Evolutionary conservation across 1,140 invertebrate genomes (phyloP).

Genomic region (Drosophila ohnishii): DNA sequence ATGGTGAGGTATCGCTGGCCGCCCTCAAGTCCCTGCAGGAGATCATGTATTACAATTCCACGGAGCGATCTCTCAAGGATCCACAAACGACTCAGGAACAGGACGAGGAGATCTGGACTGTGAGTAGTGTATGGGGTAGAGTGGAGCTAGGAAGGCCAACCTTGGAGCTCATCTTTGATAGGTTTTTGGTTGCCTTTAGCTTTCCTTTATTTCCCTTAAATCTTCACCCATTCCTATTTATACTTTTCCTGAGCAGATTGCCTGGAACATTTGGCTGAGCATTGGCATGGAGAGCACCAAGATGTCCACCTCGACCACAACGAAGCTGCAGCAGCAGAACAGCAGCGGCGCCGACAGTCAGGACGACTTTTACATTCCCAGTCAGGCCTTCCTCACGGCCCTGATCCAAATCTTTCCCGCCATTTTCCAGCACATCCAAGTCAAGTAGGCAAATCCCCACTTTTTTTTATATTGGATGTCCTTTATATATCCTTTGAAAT

Average conservation of each 20-base stretch:
- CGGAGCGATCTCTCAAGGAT: constrained; percentile 57
- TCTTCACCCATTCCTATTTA: too few relatives aligned
- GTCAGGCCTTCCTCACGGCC: constrained; percentile 95
- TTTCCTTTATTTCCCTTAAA: neutral
- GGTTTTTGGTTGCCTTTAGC: neutral
- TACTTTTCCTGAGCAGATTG: constrained; percentile 78
- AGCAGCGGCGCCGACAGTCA: constrained; percentile 47
- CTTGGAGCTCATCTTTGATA: neutral
- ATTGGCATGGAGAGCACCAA: constrained; percentile 91
- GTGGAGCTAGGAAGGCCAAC: neutral
- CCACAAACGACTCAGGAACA: constrained; percentile 76
- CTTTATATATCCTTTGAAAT: neutral
- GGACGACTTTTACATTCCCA: constrained; percentile 91
- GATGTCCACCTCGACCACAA: constrained; percentile 84
- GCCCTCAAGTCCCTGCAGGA: constrained; percentile 98
- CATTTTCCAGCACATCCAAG: constrained; percentile 94
- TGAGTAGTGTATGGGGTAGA: constrained; percentile 58
- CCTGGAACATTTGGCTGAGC: constrained; percentile 93
- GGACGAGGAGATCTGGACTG: constrained; percentile 88
- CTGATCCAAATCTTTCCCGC: constrained; percentile 97
- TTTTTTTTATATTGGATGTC: neutral
- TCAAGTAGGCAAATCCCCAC: constrained; percentile 84
- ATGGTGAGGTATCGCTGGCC: constrained; percentile 97
- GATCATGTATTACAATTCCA: constrained; percentile 87
- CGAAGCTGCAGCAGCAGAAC: constrained; percentile 54